Percentiles rank a stretch among this genome's conserved stretches.
Conservation (phyloP, 1,140 invertebrate species). For the Listronotus oregonensis region DNA sequence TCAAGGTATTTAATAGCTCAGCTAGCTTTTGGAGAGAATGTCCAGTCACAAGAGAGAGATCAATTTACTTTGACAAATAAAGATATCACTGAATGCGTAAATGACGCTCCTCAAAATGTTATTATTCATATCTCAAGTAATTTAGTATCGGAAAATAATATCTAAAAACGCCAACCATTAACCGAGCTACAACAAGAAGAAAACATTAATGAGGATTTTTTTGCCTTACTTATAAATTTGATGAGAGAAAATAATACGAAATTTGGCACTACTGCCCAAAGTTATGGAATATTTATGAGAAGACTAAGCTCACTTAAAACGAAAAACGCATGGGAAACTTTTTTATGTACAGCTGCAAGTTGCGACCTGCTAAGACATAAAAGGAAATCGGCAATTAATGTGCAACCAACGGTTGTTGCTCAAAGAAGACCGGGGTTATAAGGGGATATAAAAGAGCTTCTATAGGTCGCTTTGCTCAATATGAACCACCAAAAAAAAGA, state of each 20-base stretch:
- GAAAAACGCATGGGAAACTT: slow-evolving; percentile 18
- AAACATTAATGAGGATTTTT: background rate
- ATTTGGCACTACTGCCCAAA: slow-evolving; percentile 15
- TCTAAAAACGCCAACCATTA: background rate
- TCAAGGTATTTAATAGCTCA: slow-evolving; percentile 12
- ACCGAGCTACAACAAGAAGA: background rate
- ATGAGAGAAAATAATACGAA: slow-evolving; percentile 8
- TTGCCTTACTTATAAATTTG: slow-evolving; percentile 4
- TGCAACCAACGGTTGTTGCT: slow-evolving; percentile 17
- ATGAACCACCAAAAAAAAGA: slow-evolving; percentile 10
- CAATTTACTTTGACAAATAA: slow-evolving; percentile 11
- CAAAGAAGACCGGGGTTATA: slow-evolving; percentile 12
- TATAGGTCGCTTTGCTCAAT: slow-evolving; percentile 11
- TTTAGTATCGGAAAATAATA: background rate
- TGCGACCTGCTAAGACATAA: background rate
- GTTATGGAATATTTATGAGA: background rate
- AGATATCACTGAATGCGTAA: background rate
- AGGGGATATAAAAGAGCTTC: slow-evolving; percentile 24
- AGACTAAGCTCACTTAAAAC: slow-evolving; percentile 15
- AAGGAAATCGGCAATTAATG: slow-evolving; percentile 13
- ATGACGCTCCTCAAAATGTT: background rate
- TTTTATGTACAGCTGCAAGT: slow-evolving; percentile 15
- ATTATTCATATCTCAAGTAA: background rate
- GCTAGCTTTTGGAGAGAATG: slow-evolving; percentile 28
- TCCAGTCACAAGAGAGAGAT: slow-evolving; percentile 1